Base-by-base conservation (phyloP, 2,113 vertebrate genomes). In the Oenanthe oenanthe region DNA sequence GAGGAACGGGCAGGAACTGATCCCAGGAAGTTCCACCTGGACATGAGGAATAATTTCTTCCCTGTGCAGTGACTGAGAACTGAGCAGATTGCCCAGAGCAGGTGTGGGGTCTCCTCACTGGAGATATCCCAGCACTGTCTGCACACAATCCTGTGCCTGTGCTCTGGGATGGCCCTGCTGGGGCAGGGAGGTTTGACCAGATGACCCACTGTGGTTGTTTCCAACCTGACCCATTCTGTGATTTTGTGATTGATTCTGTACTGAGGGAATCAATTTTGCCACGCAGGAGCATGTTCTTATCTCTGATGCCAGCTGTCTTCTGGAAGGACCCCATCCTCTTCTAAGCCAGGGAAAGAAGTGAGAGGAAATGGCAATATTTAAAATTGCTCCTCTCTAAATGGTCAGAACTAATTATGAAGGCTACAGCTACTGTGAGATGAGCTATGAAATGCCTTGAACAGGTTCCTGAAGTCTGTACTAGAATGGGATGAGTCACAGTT, bases 401-500 rank as follows among this genome's bases (percentile, higher is more conserved):
- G 48, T 85, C 13, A 12, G 63, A 88, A 62, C 74, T 74, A 76
- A 92, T 88, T 96, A 51, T 1, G 9, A 85, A 54, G 24, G 34
- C 56, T 80, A 31, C 60, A 92, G 75, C 71, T 93, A 70, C 71
- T 31, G 51, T 58, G 63, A 88, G 67, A 76, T 71, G 62, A 94
- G 71, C 50, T 95, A 43, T 66, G 73, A 90, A 93, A 92, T 78
- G 93, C 79, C 56, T 85, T 45, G 60, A 93, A 71, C 17, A 6
- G 81, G 89, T 88, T 84, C 92, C 81, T 93, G 89, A 94, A 95
- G 87, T 51, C 92, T 93, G 50, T 83, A 31, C 89, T 32, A 60
- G 90, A 56, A 85, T 62, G 21, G n/a, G 48, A 71, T 96, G 94
- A 96, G 67, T 96, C 93, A 95, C 8, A 74, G 75, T 80, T 92